Conservation (phyloP, 2,888 invertebrate species). For the Sminthurides aquaticus region DNA sequence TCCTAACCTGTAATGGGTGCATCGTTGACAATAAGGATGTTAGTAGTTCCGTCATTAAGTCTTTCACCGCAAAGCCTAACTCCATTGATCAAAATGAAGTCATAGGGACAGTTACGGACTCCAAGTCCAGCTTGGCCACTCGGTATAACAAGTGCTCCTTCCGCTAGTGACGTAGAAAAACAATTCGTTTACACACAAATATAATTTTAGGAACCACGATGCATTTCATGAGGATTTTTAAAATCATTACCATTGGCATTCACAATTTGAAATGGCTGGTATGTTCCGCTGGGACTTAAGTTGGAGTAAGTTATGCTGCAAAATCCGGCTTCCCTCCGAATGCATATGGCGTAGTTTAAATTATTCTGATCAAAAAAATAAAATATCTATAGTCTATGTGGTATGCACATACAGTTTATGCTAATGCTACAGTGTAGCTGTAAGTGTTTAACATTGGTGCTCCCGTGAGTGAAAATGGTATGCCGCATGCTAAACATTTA, state of each 20-base stretch:
- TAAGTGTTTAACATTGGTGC: too few relatives aligned
- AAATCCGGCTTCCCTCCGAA: conserved; percentile 55
- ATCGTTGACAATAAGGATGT: conserved; percentile 58
- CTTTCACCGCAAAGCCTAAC: conserved; percentile 65
- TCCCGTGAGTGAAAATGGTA: too few relatives aligned
- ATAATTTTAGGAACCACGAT: too few relatives aligned
- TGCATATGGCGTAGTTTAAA: conserved; percentile 68
- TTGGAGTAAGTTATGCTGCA: conserved; percentile 57
- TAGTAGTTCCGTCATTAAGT: conserved; percentile 61
- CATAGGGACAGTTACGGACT: conserved; percentile 66
- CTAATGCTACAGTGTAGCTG: too few relatives aligned
- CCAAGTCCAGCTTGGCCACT: conserved; percentile 66
- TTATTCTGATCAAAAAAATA: conserved; percentile 55
- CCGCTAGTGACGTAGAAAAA: conserved; percentile 6
- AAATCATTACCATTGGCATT: conserved; percentile 55
- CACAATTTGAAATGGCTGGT: conserved; percentile 58
- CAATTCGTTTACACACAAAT: background rate
- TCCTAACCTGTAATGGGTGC: conserved; percentile 67
- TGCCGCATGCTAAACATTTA: background rate
- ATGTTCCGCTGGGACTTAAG: conserved; percentile 47
- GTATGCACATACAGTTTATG: too few relatives aligned
- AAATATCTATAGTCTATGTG: too few relatives aligned
- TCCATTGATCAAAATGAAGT: conserved; percentile 63
- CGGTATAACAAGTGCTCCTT: conserved; percentile 46
- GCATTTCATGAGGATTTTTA: too few relatives aligned